Conservation (phyloP, 1,140 invertebrate species). For the Coenobita brevimanus region DNA sequence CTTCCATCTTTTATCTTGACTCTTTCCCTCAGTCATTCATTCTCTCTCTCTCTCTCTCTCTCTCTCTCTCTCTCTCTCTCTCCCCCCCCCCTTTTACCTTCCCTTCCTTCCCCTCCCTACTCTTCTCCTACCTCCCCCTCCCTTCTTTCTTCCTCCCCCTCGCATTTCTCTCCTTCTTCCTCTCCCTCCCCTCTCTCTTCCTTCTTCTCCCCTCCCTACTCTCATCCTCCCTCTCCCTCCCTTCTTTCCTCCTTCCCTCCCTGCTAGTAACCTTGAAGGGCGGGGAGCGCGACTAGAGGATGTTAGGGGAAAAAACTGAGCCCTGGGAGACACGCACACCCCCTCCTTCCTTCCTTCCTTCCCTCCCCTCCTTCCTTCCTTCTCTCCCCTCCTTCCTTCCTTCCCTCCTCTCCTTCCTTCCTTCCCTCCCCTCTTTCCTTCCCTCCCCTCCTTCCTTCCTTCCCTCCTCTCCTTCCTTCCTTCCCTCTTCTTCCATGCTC, state of each 20-base stretch:
- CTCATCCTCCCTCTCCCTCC: no score
- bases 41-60: neutral
- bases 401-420: no score
- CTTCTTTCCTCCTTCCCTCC: neutral
- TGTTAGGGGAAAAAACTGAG: neutral
- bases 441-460: no score
- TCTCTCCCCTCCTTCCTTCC: no score
- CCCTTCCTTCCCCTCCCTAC: neutral
- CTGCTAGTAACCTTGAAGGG: no score
- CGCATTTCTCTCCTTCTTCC: neutral
- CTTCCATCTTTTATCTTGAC: neutral
- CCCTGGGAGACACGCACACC: no score
- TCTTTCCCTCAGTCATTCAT: no score
- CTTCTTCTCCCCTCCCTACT: neutral
- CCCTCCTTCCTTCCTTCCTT: no score
- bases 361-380: no score
- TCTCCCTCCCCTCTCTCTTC: neutral
- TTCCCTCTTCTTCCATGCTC: no score
- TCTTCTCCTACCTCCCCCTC: neutral
- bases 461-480: no score
- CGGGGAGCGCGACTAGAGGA: neutral
- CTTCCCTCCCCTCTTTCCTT: no score
- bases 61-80: neutral
- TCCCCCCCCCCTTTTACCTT: neutral
- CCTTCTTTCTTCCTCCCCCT: neutral